These are phyloP conservation scores for Phylloscopus trochilus DNA, from an alignment of 2,113 vertebrate species.

Conservation along the genomic window DNA sequence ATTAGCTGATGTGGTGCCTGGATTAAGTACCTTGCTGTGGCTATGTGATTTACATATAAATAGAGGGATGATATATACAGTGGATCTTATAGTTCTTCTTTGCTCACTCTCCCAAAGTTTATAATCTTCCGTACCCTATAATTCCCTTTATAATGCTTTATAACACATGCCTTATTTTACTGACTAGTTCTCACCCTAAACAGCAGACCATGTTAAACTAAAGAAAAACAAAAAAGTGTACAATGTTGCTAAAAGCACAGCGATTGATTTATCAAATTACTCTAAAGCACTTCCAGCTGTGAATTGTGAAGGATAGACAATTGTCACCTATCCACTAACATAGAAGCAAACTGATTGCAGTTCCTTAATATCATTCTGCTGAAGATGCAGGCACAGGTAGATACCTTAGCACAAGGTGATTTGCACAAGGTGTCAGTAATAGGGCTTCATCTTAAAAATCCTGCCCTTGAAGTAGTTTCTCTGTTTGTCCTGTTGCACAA, in stretches of 20 bases:
- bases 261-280: not conserved
- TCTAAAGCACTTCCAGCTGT: not conserved
- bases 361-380: not conserved
- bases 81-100: constrained; percentile 18
- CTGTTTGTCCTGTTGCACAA: not conserved
- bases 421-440: not conserved
- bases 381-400: not conserved
- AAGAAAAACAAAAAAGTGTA: not conserved
- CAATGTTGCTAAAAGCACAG: not conserved
- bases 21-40: constrained; percentile 16
- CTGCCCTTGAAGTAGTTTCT: not conserved
- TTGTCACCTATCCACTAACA: not conserved
- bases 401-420: not conserved
- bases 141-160: not conserved
- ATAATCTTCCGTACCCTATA: not conserved
- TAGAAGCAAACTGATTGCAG: not conserved
- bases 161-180: not conserved
- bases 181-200: not conserved
- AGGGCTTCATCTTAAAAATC: not conserved
- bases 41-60: constrained; percentile 61
- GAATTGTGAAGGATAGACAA: not conserved
- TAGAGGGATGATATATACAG: not conserved
- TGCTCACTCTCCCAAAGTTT: not conserved
- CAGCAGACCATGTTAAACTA: not conserved
- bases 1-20: constrained; percentile 29